A percentile compares a stretch with the other conserved stretches of the same genome.
These are phyloP conservation scores for Aquatica leii DNA, from an alignment of 2,888 invertebrate species.

Conservation along the genomic window DNA sequence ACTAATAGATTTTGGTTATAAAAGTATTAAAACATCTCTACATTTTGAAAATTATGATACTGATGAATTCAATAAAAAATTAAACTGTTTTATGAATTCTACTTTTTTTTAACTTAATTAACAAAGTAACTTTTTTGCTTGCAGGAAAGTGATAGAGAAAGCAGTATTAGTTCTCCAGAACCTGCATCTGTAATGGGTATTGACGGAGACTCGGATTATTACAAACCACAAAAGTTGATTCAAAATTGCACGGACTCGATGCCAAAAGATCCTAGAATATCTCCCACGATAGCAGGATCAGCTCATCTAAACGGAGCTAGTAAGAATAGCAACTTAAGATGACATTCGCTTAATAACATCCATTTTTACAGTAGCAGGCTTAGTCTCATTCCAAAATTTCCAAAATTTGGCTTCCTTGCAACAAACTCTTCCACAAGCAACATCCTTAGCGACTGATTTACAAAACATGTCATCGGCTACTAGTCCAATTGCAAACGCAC, in stretches of 20 bases:
- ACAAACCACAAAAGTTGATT: slow-evolving; percentile 47
- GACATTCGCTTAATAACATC: not conserved
- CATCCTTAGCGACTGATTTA: slow-evolving; percentile 68
- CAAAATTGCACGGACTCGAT: slow-evolving; percentile 42
- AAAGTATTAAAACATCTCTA: too few species aligned
- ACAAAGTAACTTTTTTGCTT: too few species aligned
- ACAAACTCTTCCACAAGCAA: slow-evolving; percentile 69
- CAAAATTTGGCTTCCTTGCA: slow-evolving; percentile 81
- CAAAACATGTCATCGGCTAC: slow-evolving; percentile 67
- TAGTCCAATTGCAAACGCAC: slow-evolving; percentile 74
- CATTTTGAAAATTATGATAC: too few species aligned
- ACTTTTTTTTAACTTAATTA: too few species aligned
- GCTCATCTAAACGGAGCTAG: slow-evolving; percentile 73
- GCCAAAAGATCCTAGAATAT: slow-evolving; percentile 49
- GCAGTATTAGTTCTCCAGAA: slow-evolving; percentile 71
- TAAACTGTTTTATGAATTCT: too few species aligned
- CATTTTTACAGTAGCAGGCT: slow-evolving; percentile 70
- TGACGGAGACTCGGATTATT: slow-evolving; percentile 57
- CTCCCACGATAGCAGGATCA: slow-evolving; percentile 62
- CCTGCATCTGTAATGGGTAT: slow-evolving; percentile 61
- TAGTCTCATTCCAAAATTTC: slow-evolving; percentile 78
- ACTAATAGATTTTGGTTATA: too few species aligned
- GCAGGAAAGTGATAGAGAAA: slow-evolving; percentile 73
- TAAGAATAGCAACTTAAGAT: slow-evolving; percentile 57
- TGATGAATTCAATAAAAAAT: too few species aligned